Evolutionary conservation across 2,797 vertebrate genomes (phyloP).

Genomic region (Holocentrus rufus): DNA sequence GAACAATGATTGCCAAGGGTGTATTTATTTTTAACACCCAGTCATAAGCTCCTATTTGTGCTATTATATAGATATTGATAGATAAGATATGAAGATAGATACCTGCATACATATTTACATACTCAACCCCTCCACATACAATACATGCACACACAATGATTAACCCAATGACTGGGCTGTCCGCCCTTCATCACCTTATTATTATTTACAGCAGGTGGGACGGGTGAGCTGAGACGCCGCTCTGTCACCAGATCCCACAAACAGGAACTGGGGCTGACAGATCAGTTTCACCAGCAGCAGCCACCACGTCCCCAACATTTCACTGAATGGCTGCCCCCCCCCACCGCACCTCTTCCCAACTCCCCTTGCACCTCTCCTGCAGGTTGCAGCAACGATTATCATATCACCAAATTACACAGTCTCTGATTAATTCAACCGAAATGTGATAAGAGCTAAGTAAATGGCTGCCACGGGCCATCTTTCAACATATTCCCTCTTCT

Average conservation of each 20-base stretch:
- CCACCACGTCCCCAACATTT: background rate
- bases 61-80: no score
- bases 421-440: conserved; percentile 22
- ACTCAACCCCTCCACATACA: no score
- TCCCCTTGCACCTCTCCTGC: conserved; percentile 8
- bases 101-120: background rate
- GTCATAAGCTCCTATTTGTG: background rate
- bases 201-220: conserved; percentile 68
- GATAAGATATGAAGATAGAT: background rate
- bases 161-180: background rate
- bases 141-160: background rate
- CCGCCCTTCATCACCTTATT: conserved; percentile 36
- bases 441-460: background rate
- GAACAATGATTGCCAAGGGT: no score
- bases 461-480: conserved; percentile 9
- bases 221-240: conserved; percentile 25
- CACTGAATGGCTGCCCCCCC: background rate
- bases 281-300: conserved; percentile 63
- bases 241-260: conserved; percentile 70
- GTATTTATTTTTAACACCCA: no score
- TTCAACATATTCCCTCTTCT: background rate
- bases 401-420: conserved; percentile 31
- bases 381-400: conserved; percentile 8
- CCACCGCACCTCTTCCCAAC: conserved; percentile 10
- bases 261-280: conserved; percentile 66